phyloP scores from a whole-genome alignment of 2,888 invertebrate species.

The Loripinus fragilis region DNA sequence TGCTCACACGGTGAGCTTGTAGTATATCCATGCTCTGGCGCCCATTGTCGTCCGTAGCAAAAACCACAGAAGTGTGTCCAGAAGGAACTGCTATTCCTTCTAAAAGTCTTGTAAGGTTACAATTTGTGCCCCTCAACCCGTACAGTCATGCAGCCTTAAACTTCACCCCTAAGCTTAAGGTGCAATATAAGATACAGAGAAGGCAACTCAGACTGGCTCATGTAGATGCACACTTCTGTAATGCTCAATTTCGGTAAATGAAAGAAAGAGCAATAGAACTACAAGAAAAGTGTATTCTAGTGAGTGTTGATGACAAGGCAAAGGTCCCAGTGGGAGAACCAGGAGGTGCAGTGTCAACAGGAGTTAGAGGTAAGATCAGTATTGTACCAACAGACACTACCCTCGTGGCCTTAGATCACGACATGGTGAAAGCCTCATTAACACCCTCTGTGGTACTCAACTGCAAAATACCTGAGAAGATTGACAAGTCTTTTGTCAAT shows the following conservation, averaged over 20 bases:
- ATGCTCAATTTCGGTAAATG: constrained; percentile 51
- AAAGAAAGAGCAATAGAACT: constrained; percentile 41
- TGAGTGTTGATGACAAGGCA: constrained; percentile 54
- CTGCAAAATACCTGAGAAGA: constrained; percentile 32
- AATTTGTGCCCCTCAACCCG: constrained; percentile 54
- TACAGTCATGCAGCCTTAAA: constrained; percentile 42
- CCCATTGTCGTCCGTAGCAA: constrained; percentile 12
- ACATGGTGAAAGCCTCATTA: constrained; percentile 40
- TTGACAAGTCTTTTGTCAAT: constrained; percentile 46
- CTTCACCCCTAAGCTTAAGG: constrained; percentile 44
- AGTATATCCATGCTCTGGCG: no score
- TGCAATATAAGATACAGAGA: constrained; percentile 57
- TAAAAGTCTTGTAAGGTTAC: constrained; percentile 46
- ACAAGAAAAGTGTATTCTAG: background rate
- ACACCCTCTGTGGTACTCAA: constrained; percentile 51
- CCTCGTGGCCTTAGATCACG: constrained; percentile 43
- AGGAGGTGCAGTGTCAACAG: constrained; percentile 22
- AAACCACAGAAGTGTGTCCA: constrained; percentile 41
- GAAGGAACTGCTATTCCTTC: constrained; percentile 41
- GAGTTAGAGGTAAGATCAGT: constrained; percentile 12
- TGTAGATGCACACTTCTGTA: constrained; percentile 52
- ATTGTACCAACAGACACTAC: constrained; percentile 2
- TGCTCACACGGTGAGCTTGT: no score
- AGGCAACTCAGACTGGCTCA: constrained; percentile 47
- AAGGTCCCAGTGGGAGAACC: constrained; percentile 15